Conservation (phyloP, 2,113 vertebrate species). For the Colius striatus region DNA sequence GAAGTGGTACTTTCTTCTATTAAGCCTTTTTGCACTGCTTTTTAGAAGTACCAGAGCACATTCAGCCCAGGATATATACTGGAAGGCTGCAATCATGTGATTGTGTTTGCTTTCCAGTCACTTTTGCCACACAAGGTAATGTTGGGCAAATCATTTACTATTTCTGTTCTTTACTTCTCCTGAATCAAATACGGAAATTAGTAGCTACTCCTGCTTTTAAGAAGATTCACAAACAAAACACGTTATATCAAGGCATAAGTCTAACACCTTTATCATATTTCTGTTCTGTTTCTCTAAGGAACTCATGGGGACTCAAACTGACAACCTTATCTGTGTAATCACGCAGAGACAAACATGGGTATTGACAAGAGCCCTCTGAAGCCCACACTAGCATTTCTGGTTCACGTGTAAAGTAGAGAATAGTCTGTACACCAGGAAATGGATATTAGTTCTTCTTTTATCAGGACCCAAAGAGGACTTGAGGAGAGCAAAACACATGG, state of each 20-base stretch:
- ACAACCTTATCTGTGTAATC: neutral
- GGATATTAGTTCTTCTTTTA: neutral
- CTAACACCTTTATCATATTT: neutral
- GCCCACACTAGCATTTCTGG: neutral
- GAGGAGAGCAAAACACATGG: neutral
- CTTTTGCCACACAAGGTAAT: neutral
- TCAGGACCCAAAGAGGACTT: neutral
- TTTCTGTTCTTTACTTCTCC: neutral
- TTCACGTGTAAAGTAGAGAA: neutral
- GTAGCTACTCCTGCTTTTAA: neutral
- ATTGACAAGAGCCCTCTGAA: neutral
- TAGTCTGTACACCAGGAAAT: neutral
- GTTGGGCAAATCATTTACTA: neutral
- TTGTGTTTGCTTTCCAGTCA: neutral
- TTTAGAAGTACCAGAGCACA: neutral
- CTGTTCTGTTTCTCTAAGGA: neutral
- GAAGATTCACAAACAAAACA: neutral
- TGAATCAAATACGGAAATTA: neutral
- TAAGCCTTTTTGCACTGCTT: neutral
- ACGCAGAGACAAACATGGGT: neutral
- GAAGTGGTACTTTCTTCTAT: neutral
- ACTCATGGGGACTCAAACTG: rapidly evolving
- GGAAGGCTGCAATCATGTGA: neutral
- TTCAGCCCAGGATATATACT: neutral
- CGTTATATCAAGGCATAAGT: neutral